Evolutionary conservation across 2,113 vertebrate species (phyloP), one percentile per base, ranked within the genome.

Genomic region (Rhabdomys dilectus): DNA sequence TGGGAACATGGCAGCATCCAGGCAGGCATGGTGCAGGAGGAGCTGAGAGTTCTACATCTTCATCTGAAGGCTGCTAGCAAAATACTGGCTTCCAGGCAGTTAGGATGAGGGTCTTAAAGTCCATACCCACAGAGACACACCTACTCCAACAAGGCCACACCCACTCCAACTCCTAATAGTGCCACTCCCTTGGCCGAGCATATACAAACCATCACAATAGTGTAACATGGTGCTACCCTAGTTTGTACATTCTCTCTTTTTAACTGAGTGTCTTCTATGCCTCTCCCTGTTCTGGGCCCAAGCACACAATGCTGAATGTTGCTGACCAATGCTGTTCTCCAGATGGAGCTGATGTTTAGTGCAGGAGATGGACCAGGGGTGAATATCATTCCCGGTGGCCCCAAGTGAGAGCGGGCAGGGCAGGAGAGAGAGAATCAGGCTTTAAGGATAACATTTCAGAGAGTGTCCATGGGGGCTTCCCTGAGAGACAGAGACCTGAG

Each of bases 181-280:
- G 60, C 60, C 60, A 26, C 60, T 62, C 22, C 60, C 22, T 62
- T 24, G 60, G 22, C 60, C 1, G 22, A 62, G 60, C 60, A 62
- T 26, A 62, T 9, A 26, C 22, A 62, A 62, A 26, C 60, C 19
- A 26, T 62, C 60, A 62, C 60, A 62, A 22, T 22, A 34, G 13
- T 24, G 26, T 26, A 15, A 5, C 12, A 2, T 7, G 1, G 12
- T 0, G 12, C 2, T 66, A 45, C 39, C 48, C 16, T 4, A 2
- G 60, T 66, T 86, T 64, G 10, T 12, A 0, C 21, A 17, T 22
- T 22, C 8, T 4, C 56, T 48, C 17, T 34, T 78, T 75, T 77
- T 64, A 21, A 42, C 0, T 36, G 82, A 36, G 72, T 70, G n/a
- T 17, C 66, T 48, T 13, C 58, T 13, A 6, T 22, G 31, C 10